Percentiles rank a stretch among this genome's conserved stretches.
phyloP scores from a whole-genome alignment of 2,797 vertebrate species.

The Anolis apletophallus region DNA sequence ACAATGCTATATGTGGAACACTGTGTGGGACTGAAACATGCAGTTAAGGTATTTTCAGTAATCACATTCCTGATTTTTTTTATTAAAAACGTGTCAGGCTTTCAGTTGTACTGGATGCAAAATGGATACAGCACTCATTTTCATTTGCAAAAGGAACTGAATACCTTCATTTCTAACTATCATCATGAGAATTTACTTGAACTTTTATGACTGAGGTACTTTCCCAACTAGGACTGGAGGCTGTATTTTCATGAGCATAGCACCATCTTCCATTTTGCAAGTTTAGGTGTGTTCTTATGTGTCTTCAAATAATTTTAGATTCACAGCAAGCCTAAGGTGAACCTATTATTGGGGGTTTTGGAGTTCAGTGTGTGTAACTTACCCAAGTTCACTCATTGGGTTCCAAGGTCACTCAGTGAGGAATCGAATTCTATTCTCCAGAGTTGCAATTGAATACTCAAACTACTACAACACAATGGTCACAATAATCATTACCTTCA shows the following conservation, averaged over 20 bases:
- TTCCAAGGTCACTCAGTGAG: no score
- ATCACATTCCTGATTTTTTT: neutral
- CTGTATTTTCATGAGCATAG: neutral
- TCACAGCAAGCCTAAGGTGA: no score
- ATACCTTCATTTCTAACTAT: neutral
- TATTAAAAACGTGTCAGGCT: neutral
- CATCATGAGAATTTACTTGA: neutral
- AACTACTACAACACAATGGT: no score
- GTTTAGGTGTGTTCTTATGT: neutral
- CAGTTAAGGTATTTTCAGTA: neutral
- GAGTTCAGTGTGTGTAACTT: no score
- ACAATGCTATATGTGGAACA: neutral
- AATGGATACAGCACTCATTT: neutral
- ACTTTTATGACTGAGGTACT: neutral
- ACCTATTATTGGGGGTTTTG: no score
- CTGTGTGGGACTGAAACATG: neutral
- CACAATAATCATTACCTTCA: neutral
- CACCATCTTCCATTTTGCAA: neutral
- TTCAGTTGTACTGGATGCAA: neutral
- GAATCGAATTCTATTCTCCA: no score
- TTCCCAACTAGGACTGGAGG: neutral
- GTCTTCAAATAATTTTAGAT: no score
- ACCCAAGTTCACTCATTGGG: no score
- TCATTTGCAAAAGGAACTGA: neutral
- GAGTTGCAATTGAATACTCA: no score